phyloP scores from a whole-genome alignment of 92 coral and sea anemone genomes.

The Pocillopora grandis region DNA sequence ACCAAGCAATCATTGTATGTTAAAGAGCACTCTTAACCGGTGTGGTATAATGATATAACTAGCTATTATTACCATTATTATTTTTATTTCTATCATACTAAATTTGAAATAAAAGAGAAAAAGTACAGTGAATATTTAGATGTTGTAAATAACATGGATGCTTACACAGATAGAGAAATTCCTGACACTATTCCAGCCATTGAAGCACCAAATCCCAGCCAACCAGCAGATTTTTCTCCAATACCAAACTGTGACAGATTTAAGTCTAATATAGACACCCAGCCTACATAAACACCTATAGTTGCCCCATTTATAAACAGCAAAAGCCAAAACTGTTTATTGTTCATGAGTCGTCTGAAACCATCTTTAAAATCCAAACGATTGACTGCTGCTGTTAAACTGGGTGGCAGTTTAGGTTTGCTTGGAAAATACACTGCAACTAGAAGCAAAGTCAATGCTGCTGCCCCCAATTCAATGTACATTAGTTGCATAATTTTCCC shows the following conservation, averaged over 20 bases:
- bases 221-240: conserved; percentile 75
- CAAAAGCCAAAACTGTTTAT: conserved; percentile 78
- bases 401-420: conserved; percentile 83
- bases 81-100: too few relatives aligned
- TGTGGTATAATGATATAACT: too few relatives aligned
- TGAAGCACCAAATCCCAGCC: conserved; percentile 91
- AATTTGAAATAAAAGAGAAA: background rate
- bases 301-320: conserved; percentile 77
- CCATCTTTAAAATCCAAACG: conserved; percentile 84
- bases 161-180: conserved; percentile 85
- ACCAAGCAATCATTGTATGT: too few relatives aligned
- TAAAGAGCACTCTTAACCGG: too few relatives aligned
- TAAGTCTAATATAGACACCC: conserved; percentile 84
- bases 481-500: conserved; percentile 67
- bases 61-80: too few relatives aligned
- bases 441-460: conserved; percentile 60
- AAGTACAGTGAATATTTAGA: background rate
- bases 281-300: conserved; percentile 82
- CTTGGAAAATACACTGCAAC: conserved; percentile 73
- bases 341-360: conserved; percentile 55
- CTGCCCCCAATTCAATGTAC: conserved; percentile 79
- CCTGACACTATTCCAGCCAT: conserved; percentile 84
- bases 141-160: background rate
- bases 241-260: conserved; percentile 82
- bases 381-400: conserved; percentile 84